Percentiles rank a stretch among this genome's conserved stretches.
phyloP scores from a whole-genome alignment of 2,888 invertebrate genomes.

The Acheta domesticus region DNA sequence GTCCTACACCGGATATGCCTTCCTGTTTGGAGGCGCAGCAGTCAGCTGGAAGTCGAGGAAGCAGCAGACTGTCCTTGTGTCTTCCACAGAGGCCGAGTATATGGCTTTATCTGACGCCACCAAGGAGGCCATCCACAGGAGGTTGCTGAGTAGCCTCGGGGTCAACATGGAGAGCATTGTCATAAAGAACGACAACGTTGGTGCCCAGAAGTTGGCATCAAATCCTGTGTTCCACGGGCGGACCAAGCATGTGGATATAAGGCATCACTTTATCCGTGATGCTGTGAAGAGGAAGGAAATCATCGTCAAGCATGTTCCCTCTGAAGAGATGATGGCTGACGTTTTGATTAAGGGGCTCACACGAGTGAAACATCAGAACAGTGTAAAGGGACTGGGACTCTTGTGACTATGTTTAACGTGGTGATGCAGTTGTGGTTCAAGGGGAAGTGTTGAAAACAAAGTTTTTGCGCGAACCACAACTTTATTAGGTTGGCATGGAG shows the following conservation, averaged over 20 bases:
- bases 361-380: neutral
- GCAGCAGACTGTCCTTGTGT: slow-evolving; percentile 36
- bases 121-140: slow-evolving; percentile 32
- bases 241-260: neutral
- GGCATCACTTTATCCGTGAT: neutral
- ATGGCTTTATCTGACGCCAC: slow-evolving; percentile 23
- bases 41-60: neutral
- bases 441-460: neutral
- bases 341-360: neutral
- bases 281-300: neutral
- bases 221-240: neutral
- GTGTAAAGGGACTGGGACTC: neutral
- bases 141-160: slow-evolving; percentile 21
- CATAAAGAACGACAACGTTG: neutral
- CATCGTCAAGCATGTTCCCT: neutral
- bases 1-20: slow-evolving; percentile 32
- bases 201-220: neutral
- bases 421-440: neutral
- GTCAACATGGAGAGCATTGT: neutral
- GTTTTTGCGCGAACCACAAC: no score
- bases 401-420: neutral
- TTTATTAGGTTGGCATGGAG: no score
- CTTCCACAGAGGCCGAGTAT: slow-evolving; percentile 39
- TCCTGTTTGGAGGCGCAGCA: slow-evolving; percentile 24
- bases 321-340: neutral